Evolutionary conservation across 2,797 vertebrate genomes (phyloP).

Genomic region (Eurystomus glaucurus): DNA sequence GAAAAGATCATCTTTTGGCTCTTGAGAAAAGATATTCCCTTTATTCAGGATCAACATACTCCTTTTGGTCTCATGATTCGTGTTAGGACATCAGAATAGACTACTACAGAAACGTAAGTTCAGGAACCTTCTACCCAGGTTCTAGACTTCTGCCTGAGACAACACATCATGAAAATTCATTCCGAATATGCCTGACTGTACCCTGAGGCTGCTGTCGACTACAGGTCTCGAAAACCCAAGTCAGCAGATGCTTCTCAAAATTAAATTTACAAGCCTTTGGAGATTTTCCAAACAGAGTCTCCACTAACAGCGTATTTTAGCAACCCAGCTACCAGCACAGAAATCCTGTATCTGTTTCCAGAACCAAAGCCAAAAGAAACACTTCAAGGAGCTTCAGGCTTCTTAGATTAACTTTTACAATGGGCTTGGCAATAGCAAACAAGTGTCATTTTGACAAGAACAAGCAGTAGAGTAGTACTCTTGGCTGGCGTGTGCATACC

Average conservation of each 20-base stretch:
- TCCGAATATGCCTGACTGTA: not conserved
- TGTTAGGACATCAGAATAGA: not conserved
- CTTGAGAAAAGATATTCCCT: not conserved
- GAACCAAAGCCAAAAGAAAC: not conserved
- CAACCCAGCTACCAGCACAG: not conserved
- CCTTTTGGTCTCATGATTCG: not conserved
- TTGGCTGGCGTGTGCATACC: not conserved
- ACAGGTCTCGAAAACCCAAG: not conserved
- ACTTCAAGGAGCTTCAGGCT: not conserved
- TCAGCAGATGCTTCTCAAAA: not conserved
- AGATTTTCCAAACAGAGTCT: not conserved
- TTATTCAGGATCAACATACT: not conserved
- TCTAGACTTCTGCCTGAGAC: not conserved
- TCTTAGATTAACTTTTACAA: not conserved
- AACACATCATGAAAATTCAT: rapidly evolving
- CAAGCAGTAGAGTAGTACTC: not conserved
- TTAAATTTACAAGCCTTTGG: not conserved
- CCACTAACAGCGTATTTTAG: not conserved
- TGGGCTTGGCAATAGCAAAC: not conserved
- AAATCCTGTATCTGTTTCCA: not conserved
- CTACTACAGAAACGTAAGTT: not conserved
- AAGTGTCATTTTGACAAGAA: not conserved
- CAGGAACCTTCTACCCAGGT: not conserved
- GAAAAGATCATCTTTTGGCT: not conserved
- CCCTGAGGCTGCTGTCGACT: not conserved